Base-by-base conservation (phyloP, 1,140 invertebrate genomes). In the Atta texana region DNA sequence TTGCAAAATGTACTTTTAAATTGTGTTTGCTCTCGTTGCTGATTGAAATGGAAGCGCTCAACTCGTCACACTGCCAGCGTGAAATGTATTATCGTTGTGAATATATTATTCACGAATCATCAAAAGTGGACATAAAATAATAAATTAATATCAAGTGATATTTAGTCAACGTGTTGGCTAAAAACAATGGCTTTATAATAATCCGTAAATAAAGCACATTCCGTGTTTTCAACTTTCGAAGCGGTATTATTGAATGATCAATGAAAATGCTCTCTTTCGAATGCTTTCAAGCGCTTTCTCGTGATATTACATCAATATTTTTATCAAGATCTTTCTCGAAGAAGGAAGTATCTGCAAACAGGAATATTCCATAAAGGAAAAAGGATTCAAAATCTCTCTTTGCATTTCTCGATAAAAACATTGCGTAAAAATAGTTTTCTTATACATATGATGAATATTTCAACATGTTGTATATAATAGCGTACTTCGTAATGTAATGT, bases 31-130 rank as follows among this genome's bases (percentile, higher is more conserved):
- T 44, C 53, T 59, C 53, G 18, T 21, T 51, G 53, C 66, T 68
- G 51, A 82, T 71, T 72, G 66, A 82, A 82, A 82, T 49, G 77
- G 68, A 61, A 82, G 68, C 34, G 53, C 44, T 3, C 21, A 34
- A 39, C 44, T 66, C 21, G 28, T 69, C 44, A 21, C 64, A 24
- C 64, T 5, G 14, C 21, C 64, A 81, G 64, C 49, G 77, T 44
- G 77, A 69, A 78, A 55, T 16, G 49, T 69, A 81, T 81, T 51
- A 66, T 28, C 44, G 59, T 49, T 80, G 31, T 34, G 49, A 34
- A 81, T 81, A 81, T 39, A 71, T 81, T 81, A 71, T 81, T 81
- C 31, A 57, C 64, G 53, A 49, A 71, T 82, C 53, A 53, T 69
- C 49, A 69, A 69, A 80, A 68, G 49, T 68, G 49, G 34, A 80